Base-by-base conservation (phyloP, 92 coral and sea anemone genomes). In the Ricordea florida region DNA sequence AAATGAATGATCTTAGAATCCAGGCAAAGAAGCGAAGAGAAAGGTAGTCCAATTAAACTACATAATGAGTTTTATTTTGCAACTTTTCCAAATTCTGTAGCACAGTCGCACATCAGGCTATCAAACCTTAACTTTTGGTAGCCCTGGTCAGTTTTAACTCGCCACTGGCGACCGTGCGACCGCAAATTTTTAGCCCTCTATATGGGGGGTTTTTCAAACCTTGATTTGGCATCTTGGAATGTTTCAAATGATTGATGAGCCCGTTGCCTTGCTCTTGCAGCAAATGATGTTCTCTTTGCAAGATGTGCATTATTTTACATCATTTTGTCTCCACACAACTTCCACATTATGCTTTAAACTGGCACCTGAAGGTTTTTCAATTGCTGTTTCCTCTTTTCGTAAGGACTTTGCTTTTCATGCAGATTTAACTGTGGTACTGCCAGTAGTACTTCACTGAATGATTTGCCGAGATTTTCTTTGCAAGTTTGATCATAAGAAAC, bases 381-480 rank as follows among this genome's bases (percentile, higher is more conserved):
- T 4, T 21, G 48, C 13, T 65, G 66, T 18, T 78, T 53, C 40
- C 33, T 66, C n/a, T 26, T 66, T 32, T 78, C 84, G 44, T 8
- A 7, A 9, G 74, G 57, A 25, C 74, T 77, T 29, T 65, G 49
- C 29, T 65, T 77, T 31, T 77, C 58, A 37, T 63, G 74, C 9
- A 77, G 62, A 24, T 62, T 75, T 57, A 65, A 28, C 53, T 55
- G 31, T 31, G 81, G 81, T 44, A 35, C 37, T 38, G 50, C 51
- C 10, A 61, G 35, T 11, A 74, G 61, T 14, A 74, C 58, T 10
- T 74, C 72, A 20, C 50, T 27, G 37, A 74, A 74, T 23, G 62
- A 46, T 62, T 34, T 61, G 37, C 81, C 72, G 37, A 74, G 23
- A 49, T 74, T 43, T 74, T 74, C 81, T 15, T 63, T 62, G 53